Percentiles rank a stretch among this genome's conserved stretches.
Conservation (phyloP, 2,113 vertebrate species). For the Xenopus tropicalis region UCB_Xtro_10.0 CM004452.2:10988501-10989000, state of each 20-base stretch:
- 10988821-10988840: constrained; percentile 27
- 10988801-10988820: constrained; percentile 16
- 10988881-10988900: constrained; percentile 4
- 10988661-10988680: not conserved
- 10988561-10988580: constrained; percentile 26
- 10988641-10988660: not conserved
- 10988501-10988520: constrained; percentile 40
- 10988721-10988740: constrained; percentile 42
- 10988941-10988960: constrained; percentile 18
- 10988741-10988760: constrained; percentile 33
- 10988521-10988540: constrained; percentile 40
- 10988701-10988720: constrained; percentile 21
- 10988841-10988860: constrained; percentile 33
- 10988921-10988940: constrained; percentile 14
- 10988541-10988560: not conserved
- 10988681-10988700: not conserved
- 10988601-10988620: not conserved
- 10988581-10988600: constrained; percentile 7
- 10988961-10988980: constrained; percentile 44
- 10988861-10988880: constrained; percentile 34
- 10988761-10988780: constrained; percentile 24
- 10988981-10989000: constrained; percentile 30
- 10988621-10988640: constrained; percentile 5
- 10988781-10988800: constrained; percentile 9
- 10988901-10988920: constrained; percentile 9